Base-by-base conservation (phyloP, 2,888 invertebrate genomes). In the Desoria tigrina region DNA sequence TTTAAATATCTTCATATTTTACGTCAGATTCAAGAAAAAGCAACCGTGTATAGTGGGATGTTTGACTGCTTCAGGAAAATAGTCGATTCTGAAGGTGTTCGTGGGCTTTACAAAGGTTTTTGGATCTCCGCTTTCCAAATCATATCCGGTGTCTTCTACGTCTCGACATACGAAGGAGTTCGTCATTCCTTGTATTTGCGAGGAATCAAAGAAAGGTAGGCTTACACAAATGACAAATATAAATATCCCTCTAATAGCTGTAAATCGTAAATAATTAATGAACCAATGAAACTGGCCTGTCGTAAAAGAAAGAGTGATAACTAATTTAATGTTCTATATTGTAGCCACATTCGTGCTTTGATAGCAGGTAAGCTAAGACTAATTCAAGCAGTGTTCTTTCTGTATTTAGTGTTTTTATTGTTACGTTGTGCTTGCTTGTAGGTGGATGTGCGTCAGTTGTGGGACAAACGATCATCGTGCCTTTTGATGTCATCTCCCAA, bases 401-500 rank as follows among this genome's bases (percentile, higher is more conserved):
- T 45, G 21, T 24, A 49, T 16, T 49, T 21, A 49, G 14, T 49
- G 7, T 7, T 7, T 49, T 18, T 16, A 18, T 11, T 49, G 9
- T 49, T 16, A 49, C 49, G 7, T 49, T 9, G 7, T 49, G 14
- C 16, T 7, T 51, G 24, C 42, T 61, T 54, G 1, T 37, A 67
- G 68, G 97, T 2, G 94, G 90, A 0, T 87, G 88, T 77, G 97
- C 97, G 0, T 96, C 96, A 0, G 81, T 94, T 55, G 92, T 95
- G 21, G 92, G 94, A 0, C 97, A 98, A 82, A 94, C 94, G 0
- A 90, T 96, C 63, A 90, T 96, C 69, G 96, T 97, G 61, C 98
- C 98, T 3, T 92, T 97, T 79, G 98, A 98, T 81, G 91, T 98
- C 53, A 85, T 98, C 61, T 94, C 95, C 73, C 98, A 98, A 78